These are phyloP conservation scores for Centrocercus urophasianus DNA, from an alignment of 2,113 vertebrate genomes.

Conservation along the genomic window DNA sequence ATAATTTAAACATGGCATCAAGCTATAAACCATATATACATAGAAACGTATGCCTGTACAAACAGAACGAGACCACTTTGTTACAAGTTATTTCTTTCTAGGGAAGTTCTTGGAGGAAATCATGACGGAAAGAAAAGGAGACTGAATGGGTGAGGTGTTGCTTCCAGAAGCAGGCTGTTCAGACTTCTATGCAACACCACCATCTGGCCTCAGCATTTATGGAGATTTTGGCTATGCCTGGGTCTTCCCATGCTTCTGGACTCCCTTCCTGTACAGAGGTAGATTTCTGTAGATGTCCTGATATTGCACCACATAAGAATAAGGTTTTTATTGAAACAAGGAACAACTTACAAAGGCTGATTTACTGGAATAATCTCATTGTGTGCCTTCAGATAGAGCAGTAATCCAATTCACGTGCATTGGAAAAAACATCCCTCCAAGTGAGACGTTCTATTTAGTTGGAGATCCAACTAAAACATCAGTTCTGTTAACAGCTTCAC, in stretches of 20 bases:
- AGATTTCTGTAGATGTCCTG: conserved; percentile 48
- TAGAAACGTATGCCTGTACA: conserved; percentile 26
- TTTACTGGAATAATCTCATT: background rate
- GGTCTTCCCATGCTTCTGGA: background rate
- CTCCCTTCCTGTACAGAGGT: conserved; percentile 50
- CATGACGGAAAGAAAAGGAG: background rate
- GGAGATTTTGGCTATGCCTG: background rate
- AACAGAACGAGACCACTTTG: conserved; percentile 23
- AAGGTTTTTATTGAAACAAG: background rate
- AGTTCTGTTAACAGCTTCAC: background rate
- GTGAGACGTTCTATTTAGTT: background rate
- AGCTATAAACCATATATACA: conserved; percentile 68
- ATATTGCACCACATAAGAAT: conserved; percentile 10
- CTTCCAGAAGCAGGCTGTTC: background rate
- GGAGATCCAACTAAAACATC: background rate
- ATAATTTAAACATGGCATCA: conserved; percentile 66
- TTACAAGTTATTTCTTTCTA: background rate
- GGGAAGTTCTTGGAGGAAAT: background rate
- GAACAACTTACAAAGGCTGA: background rate
- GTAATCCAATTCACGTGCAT: background rate
- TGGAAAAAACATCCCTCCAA: background rate
- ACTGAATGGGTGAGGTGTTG: background rate
- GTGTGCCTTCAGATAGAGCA: conserved; percentile 3
- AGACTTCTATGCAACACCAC: background rate
- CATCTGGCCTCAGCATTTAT: background rate